These are phyloP conservation scores for Lasioglossum marginatum DNA, from an alignment of 2,888 invertebrate species.

Conservation along the genomic window DNA sequence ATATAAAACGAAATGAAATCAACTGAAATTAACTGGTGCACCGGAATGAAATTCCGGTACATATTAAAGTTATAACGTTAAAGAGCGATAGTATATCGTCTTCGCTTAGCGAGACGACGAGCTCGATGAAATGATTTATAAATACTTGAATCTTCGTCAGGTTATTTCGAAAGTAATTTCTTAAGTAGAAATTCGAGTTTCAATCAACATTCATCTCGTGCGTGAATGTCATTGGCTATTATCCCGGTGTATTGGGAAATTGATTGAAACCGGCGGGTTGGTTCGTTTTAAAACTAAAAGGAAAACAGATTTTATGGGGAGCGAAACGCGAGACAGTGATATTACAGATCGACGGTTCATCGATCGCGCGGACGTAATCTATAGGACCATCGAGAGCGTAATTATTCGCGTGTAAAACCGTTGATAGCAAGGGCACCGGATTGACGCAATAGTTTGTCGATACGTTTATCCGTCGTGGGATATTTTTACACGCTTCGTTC, in stretches of 20 bases:
- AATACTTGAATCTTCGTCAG: neutral
- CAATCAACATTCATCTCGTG: neutral
- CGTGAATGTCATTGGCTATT: neutral
- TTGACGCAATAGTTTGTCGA: conserved; percentile 45
- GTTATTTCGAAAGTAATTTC: neutral
- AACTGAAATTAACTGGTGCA: neutral
- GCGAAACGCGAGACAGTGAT: conserved; percentile 12
- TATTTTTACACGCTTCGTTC: conserved; percentile 48
- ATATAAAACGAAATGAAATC: neutral
- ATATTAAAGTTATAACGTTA: neutral
- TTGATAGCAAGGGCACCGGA: conserved; percentile 53
- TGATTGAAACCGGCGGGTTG: neutral
- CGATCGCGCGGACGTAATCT: conserved; percentile 41
- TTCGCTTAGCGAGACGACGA: neutral
- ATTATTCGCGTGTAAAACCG: conserved; percentile 59
- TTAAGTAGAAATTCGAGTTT: neutral
- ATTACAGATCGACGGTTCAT: conserved; percentile 41
- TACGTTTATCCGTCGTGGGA: conserved; percentile 33
- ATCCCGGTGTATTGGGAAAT: neutral
- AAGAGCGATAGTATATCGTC: neutral
- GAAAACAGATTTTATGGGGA: neutral
- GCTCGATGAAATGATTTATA: neutral
- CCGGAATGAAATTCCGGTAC: neutral
- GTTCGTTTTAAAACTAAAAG: neutral
- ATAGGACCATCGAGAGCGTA: conserved; percentile 38